phyloP scores from a whole-genome alignment of 2,113 vertebrate genomes.

The Myanophis thanlyinensis region DNA sequence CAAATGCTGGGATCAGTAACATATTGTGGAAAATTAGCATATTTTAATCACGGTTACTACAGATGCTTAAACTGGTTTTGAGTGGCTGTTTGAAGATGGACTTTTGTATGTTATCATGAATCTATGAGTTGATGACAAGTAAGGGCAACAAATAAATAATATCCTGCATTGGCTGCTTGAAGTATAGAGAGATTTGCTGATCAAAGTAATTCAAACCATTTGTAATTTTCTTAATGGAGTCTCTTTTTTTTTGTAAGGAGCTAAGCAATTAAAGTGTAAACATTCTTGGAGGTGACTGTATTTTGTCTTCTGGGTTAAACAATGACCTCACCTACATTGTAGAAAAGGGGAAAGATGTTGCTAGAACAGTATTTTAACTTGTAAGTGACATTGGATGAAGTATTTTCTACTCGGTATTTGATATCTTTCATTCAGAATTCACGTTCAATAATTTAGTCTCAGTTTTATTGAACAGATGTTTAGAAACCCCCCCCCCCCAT shows the following conservation, averaged over 20 bases:
- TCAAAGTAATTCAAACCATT: not conserved
- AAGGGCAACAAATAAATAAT: not conserved
- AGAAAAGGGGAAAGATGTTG: not conserved
- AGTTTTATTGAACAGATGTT: not conserved
- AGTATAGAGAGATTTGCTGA: not conserved
- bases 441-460: not conserved
- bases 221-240: not conserved
- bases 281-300: not conserved
- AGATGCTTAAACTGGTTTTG: not conserved
- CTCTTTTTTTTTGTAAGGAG: not conserved
- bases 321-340: not conserved
- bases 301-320: not conserved
- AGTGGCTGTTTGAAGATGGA: not conserved
- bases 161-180: not conserved
- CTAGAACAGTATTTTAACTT: not conserved
- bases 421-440: not conserved
- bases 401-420: not conserved
- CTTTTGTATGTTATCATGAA: not conserved
- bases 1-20: not conserved
- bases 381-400: not conserved
- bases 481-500: too few species aligned
- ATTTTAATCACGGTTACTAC: not conserved
- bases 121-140: not conserved
- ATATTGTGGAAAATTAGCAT: not conserved
- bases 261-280: not conserved